Percentiles rank a stretch among this genome's conserved stretches.
These are phyloP conservation scores for Diabrotica virgifera DNA, from an alignment of 1,140 invertebrate genomes.

Conservation along the genomic window DNA sequence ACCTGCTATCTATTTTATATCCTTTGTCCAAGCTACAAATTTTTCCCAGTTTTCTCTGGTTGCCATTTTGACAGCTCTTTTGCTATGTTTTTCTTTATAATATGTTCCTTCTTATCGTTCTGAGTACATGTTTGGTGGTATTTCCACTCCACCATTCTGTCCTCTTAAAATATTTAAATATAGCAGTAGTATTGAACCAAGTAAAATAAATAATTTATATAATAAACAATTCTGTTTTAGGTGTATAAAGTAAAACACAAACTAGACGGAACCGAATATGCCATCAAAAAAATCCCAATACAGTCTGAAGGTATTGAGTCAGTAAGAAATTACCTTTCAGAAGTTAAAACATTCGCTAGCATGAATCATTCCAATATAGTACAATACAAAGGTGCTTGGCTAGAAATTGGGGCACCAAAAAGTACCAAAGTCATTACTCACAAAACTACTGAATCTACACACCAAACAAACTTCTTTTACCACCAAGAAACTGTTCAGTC, in stretches of 20 bases:
- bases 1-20: too few species aligned
- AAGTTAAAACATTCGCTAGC: constrained; percentile 76
- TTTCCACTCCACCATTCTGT: too few species aligned
- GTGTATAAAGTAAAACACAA: constrained; percentile 63
- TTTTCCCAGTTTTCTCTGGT: too few species aligned
- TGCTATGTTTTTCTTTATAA: too few species aligned
- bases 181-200: too few species aligned
- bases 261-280: constrained; percentile 74
- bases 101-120: too few species aligned
- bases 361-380: constrained; percentile 80
- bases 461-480: constrained; percentile 24
- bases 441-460: constrained; percentile 4
- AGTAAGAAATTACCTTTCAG: constrained; percentile 62
- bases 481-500: constrained; percentile 22
- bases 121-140: too few species aligned
- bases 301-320: constrained; percentile 58
- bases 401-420: constrained; percentile 55
- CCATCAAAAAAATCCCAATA: constrained; percentile 76
- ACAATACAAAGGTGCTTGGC: constrained; percentile 79
- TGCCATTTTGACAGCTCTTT: too few species aligned
- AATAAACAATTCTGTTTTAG: constrained; percentile 15
- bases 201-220: too few species aligned
- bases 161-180: too few species aligned
- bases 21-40: too few species aligned
- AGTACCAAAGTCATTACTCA: constrained; percentile 23